phyloP scores from a whole-genome alignment of 2,113 vertebrate genomes.

The Aptenodytes patagonicus region DNA sequence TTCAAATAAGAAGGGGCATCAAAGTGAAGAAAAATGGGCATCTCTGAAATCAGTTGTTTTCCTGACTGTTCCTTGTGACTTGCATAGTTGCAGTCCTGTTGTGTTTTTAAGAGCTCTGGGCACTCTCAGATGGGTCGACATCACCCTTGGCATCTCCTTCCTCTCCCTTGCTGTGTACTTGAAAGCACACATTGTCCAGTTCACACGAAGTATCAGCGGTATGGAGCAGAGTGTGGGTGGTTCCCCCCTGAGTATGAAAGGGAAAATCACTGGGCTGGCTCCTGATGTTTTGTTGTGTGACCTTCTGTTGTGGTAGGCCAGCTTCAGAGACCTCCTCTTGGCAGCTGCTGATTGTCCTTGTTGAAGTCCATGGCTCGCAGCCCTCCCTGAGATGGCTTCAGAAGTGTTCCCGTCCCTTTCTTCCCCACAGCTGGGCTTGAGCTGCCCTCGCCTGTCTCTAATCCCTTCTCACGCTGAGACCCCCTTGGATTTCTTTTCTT shows the following conservation, averaged over 20 bases:
- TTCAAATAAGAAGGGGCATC: neutral
- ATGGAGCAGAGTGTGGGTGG: neutral
- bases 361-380: neutral
- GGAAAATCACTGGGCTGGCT: neutral
- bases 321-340: neutral
- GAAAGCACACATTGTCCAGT: neutral
- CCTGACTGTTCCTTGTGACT: neutral
- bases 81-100: neutral
- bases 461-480: neutral
- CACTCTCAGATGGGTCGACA: neutral
- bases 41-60: neutral
- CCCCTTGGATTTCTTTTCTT: neutral
- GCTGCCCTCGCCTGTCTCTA: neutral
- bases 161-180: neutral
- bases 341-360: neutral
- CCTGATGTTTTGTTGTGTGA: neutral
- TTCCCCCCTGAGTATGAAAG: neutral
- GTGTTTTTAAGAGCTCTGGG: neutral
- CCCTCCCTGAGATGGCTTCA: neutral
- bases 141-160: neutral
- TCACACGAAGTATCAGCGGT: neutral
- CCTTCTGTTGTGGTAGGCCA: neutral
- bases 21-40: neutral
- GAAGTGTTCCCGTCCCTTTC: neutral
- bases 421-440: neutral